phyloP scores from a whole-genome alignment of 1,140 invertebrate genomes.

The Lordiphosa stackelbergi region DNA sequence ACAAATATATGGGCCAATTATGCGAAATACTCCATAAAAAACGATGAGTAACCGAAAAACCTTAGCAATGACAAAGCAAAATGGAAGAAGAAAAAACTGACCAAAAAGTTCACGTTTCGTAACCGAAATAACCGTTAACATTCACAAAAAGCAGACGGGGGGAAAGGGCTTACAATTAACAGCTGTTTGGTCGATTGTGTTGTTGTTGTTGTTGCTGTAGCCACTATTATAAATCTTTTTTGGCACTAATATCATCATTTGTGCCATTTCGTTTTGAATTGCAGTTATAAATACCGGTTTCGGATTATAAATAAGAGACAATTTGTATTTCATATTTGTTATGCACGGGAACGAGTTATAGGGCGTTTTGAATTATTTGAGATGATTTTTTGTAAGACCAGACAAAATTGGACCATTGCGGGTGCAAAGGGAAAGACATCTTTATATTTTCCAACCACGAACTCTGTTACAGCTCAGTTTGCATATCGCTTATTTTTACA shows the following conservation, averaged over 20 bases:
- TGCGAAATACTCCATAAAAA: constrained; percentile 59
- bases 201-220: constrained; percentile 24
- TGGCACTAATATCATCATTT: constrained; percentile 61
- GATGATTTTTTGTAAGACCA: too few relatives aligned
- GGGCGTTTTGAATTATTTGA: too few relatives aligned
- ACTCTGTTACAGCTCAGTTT: too few relatives aligned
- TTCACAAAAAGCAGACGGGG: constrained; percentile 24
- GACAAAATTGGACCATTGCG: too few relatives aligned
- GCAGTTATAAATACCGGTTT: constrained; percentile 73
- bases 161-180: constrained; percentile 40
- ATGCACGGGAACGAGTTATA: too few relatives aligned
- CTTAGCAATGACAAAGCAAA: constrained; percentile 51
- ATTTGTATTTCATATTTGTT: not conserved
- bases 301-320: constrained; percentile 41
- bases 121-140: constrained; percentile 68
- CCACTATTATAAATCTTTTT: constrained; percentile 49
- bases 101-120: constrained; percentile 58
- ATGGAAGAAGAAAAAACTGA: constrained; percentile 36
- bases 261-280: constrained; percentile 39
- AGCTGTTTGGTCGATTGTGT: constrained; percentile 37
- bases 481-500: too few relatives aligned
- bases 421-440: too few relatives aligned
- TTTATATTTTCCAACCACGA: too few relatives aligned
- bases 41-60: constrained; percentile 28
- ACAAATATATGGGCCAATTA: constrained; percentile 68